Conservation (phyloP, 2,113 vertebrate species). For the Eurystomus gularis region DNA sequence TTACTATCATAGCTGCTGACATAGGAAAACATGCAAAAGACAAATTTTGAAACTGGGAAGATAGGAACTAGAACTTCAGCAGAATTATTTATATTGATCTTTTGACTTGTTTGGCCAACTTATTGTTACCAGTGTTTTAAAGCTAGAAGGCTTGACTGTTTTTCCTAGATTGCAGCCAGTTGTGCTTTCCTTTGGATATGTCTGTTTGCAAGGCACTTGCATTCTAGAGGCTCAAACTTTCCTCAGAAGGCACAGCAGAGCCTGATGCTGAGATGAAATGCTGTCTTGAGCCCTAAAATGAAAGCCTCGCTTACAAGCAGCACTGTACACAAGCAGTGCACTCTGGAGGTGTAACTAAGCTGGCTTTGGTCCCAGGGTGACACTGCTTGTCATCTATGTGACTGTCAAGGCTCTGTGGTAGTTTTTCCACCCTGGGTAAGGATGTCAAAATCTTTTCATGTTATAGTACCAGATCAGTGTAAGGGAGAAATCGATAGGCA, state of each 20-base stretch:
- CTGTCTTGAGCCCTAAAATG: background rate
- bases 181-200: background rate
- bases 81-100: too few relatives aligned
- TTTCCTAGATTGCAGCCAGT: background rate
- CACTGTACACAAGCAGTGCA: background rate
- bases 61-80: background rate
- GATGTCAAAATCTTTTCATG: background rate
- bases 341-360: fast-evolving
- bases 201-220: fast-evolving
- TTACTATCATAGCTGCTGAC: background rate
- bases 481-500: background rate
- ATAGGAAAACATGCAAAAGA: background rate
- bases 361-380: background rate
- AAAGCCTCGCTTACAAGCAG: background rate
- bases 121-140: background rate
- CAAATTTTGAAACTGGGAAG: background rate
- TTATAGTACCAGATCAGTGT: background rate
- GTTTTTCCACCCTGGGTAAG: background rate
- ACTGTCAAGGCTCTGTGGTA: background rate
- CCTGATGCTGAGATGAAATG: background rate
- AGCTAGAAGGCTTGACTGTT: background rate
- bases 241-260: background rate
- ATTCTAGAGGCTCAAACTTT: background rate
- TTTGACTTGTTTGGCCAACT: background rate
- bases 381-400: background rate